phyloP scores from a whole-genome alignment of 2,797 vertebrate genomes.

The Ataeniobius toweri region DNA sequence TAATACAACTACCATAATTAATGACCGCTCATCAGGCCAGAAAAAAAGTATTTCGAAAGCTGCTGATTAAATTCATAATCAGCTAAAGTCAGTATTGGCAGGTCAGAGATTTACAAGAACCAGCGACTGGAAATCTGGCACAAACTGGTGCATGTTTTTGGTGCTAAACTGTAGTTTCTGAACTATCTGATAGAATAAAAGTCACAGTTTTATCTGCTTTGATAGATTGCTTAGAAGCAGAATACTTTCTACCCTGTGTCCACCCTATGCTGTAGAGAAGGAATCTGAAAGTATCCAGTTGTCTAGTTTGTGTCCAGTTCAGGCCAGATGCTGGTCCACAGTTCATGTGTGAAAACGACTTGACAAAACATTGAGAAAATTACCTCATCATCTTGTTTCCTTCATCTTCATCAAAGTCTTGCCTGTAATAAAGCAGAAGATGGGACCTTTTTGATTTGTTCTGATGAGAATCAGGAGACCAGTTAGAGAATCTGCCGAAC shows the following conservation, averaged over 20 bases:
- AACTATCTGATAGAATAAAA: too few relatives aligned
- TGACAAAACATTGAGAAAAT: background rate
- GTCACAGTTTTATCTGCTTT: background rate
- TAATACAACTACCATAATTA: background rate
- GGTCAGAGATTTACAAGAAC: background rate
- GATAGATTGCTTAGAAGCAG: background rate
- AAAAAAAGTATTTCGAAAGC: background rate
- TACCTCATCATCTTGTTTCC: constrained; percentile 94
- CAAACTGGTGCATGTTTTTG: background rate
- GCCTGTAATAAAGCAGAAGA: constrained; percentile 70
- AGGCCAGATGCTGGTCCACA: background rate
- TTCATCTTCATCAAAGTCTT: constrained; percentile 93
- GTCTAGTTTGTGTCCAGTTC: background rate
- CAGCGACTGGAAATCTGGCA: background rate
- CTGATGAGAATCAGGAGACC: background rate
- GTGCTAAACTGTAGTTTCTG: background rate
- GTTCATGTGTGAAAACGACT: background rate
- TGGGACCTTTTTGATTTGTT: background rate
- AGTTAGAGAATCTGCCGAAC: background rate
- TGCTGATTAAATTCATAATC: background rate
- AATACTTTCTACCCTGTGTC: background rate
- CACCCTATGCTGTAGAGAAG: background rate
- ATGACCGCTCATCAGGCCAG: background rate
- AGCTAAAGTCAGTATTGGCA: background rate
- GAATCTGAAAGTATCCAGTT: background rate